Percentiles rank a stretch among this genome's conserved stretches.
phyloP scores from a whole-genome alignment of 2,113 vertebrate species.

The Sinocyclocheilus grahami region DNA sequence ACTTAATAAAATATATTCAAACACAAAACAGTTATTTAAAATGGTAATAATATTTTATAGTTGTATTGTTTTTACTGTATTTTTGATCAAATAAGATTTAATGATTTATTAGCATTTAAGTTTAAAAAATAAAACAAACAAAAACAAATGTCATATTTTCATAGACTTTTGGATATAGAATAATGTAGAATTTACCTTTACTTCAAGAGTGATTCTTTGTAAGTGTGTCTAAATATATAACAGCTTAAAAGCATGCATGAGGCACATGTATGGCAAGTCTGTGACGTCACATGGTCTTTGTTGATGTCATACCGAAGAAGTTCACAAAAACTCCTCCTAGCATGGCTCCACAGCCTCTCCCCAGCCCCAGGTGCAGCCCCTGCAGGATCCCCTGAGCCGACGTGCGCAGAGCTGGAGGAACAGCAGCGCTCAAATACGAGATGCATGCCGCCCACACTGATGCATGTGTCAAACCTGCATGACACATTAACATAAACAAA shows the following conservation, averaged over 20 bases:
- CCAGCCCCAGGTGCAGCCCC: slow-evolving; percentile 92
- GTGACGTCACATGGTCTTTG: not conserved
- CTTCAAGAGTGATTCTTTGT: not conserved
- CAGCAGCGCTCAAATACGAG: slow-evolving; percentile 61
- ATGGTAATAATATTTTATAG: no score
- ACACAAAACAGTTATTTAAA: no score
- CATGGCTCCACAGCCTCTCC: slow-evolving; percentile 95
- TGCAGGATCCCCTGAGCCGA: slow-evolving; percentile 97
- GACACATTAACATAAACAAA: not conserved
- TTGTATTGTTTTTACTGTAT: no score
- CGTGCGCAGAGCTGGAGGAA: slow-evolving; percentile 89
- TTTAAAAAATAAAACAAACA: no score
- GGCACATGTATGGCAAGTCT: not conserved
- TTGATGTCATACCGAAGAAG: slow-evolving; percentile 84
- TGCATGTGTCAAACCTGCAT: slow-evolving; percentile 89
- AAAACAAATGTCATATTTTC: no score
- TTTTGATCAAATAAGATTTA: no score
- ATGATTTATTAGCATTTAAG: no score
- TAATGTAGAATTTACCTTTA: no score
- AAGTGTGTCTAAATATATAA: not conserved
- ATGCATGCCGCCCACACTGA: slow-evolving; percentile 98
- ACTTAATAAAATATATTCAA: no score
- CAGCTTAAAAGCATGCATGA: not conserved
- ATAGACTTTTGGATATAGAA: no score
- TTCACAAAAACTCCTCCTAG: slow-evolving; percentile 93